Base-by-base conservation (phyloP, 2,888 invertebrate species). In the Icerya purchasi region DNA sequence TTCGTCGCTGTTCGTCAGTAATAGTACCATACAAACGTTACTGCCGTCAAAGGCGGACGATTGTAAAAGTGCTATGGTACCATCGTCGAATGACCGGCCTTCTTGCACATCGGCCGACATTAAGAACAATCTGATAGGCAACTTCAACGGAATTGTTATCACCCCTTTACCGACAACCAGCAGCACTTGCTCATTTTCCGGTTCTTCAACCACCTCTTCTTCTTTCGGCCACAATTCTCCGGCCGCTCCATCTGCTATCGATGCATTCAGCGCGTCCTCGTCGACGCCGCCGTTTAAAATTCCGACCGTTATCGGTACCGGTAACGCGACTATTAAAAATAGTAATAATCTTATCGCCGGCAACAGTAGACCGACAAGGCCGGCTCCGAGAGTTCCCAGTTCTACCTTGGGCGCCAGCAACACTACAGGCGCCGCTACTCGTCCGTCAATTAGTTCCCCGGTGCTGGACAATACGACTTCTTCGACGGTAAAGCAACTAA, bases 131-230 rank as follows among this genome's bases (percentile, higher is more conserved):
- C 81, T 89, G 72, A 87, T 87, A 70, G 89, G 89, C 1, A 84
- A 87, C 67, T 88, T 87, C 73, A 86, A 86, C 72, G 89, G 89
- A 1, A 90, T 89, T 71, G 82, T 84, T 0, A 75, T 90, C 53
- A 77, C 80, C 0, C 84, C 85, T 0, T n/a, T n/a, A n/a, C n/a
- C n/a, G n/a, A n/a, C n/a, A n/a, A n/a, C n/a, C n/a, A n/a, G n/a
- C n/a, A n/a, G n/a, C n/a, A n/a, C n/a, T n/a, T n/a, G n/a, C n/a
- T n/a, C n/a, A n/a, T n/a, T n/a, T n/a, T n/a, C n/a, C n/a, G n/a
- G n/a, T n/a, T n/a, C n/a, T n/a, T n/a, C n/a, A n/a, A n/a, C n/a
- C n/a, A n/a, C n/a, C n/a, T n/a, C n/a, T n/a, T n/a, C n/a, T n/a
- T n/a, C n/a, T n/a, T n/a, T n/a, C n/a, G n/a, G n/a, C n/a, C n/a